Evolutionary conservation across 64 coral and sea anemone genomes (phyloP).

Genomic region (Stichodactyla mertensii): DNA sequence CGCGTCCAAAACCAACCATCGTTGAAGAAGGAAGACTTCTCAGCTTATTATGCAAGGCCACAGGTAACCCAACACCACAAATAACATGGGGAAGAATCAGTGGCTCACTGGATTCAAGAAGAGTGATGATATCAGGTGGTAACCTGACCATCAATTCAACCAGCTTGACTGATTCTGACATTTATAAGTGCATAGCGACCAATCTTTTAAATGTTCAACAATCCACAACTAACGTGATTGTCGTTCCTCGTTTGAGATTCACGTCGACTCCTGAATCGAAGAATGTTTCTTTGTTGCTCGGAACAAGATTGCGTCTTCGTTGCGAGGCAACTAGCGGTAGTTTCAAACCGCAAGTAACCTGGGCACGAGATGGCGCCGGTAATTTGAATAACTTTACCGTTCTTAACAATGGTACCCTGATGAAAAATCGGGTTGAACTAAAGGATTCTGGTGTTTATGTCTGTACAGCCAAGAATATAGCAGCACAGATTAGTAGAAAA

Average conservation of each 20-base stretch:
- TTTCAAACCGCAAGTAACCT: not conserved
- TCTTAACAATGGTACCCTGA: not conserved
- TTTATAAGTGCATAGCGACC: not conserved
- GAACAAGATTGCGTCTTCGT: not conserved
- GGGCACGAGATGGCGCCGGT: not conserved
- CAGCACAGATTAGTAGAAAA: not conserved
- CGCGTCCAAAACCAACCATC: slow-evolving; percentile 1
- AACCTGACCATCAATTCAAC: not conserved
- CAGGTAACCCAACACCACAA: not conserved
- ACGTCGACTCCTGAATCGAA: not conserved
- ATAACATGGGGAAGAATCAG: not conserved
- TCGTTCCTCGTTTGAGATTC: not conserved
- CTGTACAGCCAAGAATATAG: not conserved
- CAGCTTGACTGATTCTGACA: not conserved
- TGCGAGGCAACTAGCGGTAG: not conserved
- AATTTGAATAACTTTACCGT: not conserved
- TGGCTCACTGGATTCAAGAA: not conserved
- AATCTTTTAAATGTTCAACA: not conserved
- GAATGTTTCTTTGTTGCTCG: not conserved
- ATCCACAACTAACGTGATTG: not conserved
- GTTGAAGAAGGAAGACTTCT: not conserved
- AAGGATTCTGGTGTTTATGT: not conserved
- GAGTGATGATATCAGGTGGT: not conserved
- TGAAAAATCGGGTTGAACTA: not conserved
- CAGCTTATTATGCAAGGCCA: not conserved